Base-by-base conservation (phyloP, 2,888 invertebrate genomes). In the Diarsia mendica region DNA sequence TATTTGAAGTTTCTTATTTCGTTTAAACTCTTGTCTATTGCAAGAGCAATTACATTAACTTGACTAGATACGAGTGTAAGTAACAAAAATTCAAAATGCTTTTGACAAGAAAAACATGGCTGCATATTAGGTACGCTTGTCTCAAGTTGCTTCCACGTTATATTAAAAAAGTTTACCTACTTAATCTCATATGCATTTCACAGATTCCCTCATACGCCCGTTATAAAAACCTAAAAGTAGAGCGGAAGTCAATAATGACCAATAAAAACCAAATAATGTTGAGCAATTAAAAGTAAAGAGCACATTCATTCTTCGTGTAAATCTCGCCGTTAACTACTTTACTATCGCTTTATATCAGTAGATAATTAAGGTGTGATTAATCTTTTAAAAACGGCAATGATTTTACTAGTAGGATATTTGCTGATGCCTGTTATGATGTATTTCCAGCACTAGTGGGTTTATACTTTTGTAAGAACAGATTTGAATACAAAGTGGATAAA, bases 281-380 rank as follows among this genome's bases (percentile, higher is more conserved):
- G 15, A 72, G 71, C 69, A 77, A 82, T 81, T 78, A 78, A 82
- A 82, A 70, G 39, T 61, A 71, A 82, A 68, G 46, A 78, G 55
- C 78, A 68, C 79, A 82, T 82, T 78, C 60, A 71, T 71, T 82
- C 28, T 55, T 67, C 28, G 53, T 73, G 78, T 82, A 67, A 79
- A 63, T 73, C 63, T 63, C 18, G 5, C n/a, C 15, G 44, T 67
- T 61, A 61, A 79, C 71, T 33, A 15, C 23, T 70, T 80, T 23
- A 72, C 67, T 78, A 79, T 48, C 20, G 23, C 28, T 46, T 33
- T 61, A 63, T 67, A 79, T 72, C 71, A 55, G 23, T 3, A 20
- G 18, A 65, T 48, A 58, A 77, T 78, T 72, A 77, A 72, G 49
- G 18, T 28, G 51, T 39, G 79, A 77, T 79, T 65, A 65, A 77